phyloP scores from a whole-genome alignment of 37 sponge, comb jelly and placozoan genomes.

The Dysidea cf. avara region DNA sequence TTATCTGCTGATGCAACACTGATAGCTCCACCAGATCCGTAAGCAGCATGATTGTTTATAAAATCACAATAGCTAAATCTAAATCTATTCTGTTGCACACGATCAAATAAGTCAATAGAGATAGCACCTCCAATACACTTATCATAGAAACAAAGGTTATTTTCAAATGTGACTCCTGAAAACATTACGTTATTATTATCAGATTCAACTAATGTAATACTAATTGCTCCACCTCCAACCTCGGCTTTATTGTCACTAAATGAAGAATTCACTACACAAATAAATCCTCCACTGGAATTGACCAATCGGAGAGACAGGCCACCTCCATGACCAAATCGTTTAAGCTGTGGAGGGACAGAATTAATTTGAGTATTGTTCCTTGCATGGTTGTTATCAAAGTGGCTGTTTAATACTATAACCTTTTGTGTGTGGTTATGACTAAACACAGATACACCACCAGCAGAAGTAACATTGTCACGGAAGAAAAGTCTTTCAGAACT shows the following conservation, averaged over 20 bases:
- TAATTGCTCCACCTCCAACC: conserved; percentile 51
- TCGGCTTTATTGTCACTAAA: conserved; percentile 53
- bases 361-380: conserved; percentile 5
- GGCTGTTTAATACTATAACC: conserved; percentile 9
- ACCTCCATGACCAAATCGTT: conserved; percentile 55
- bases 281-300: neutral
- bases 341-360: neutral
- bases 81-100: no score
- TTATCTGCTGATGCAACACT: no score
- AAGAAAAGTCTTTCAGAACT: no score
- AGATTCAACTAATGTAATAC: conserved; percentile 19
- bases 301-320: conserved; percentile 31
- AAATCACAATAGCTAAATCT: no score
- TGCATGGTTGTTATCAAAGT: conserved; percentile 29
- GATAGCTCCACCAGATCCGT: no score
- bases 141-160: conserved; percentile 32
- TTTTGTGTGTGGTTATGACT: neutral
- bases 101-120: conserved; percentile 41
- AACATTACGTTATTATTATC: conserved; percentile 19
- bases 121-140: conserved; percentile 65
- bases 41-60: no score
- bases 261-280: conserved; percentile 28
- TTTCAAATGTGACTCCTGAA: conserved; percentile 8
- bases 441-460: conserved; percentile 45
- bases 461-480: conserved; percentile 31